Percentiles rank a stretch among this genome's conserved stretches.
phyloP scores from a whole-genome alignment of 2,113 vertebrate genomes.

The Xyrauchen texanus region DNA sequence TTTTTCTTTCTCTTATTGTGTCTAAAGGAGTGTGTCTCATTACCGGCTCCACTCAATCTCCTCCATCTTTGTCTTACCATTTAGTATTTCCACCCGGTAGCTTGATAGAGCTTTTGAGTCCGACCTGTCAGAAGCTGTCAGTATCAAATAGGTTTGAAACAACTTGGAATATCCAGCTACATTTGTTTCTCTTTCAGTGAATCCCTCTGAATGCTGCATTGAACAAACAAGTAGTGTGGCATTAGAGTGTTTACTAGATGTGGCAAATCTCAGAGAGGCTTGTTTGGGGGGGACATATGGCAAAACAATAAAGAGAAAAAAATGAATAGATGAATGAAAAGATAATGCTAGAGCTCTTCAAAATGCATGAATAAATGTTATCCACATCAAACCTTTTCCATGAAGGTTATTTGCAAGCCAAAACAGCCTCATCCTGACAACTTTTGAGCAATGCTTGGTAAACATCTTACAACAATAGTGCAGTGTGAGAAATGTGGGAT shows the following conservation, averaged over 20 bases:
- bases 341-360: constrained; percentile 15
- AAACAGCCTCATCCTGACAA: constrained; percentile 19
- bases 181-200: constrained; percentile 8
- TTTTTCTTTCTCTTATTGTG: constrained; percentile 44
- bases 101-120: constrained; percentile 35
- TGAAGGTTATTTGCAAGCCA: constrained; percentile 30
- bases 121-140: constrained; percentile 48
- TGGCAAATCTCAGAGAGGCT: constrained; percentile 43
- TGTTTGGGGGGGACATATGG: constrained; percentile 36
- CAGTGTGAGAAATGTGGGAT: background rate
- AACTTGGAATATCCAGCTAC: constrained; percentile 20
- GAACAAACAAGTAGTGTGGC: constrained; percentile 38
- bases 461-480: constrained; percentile 21
- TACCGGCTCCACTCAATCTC: constrained; percentile 8
- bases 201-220: constrained; percentile 5
- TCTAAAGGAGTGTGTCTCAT: constrained; percentile 18
- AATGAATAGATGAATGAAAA: constrained; percentile 24
- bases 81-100: constrained; percentile 13
- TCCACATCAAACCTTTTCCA: background rate
- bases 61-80: background rate
- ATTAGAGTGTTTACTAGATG: constrained; percentile 44
- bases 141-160: constrained; percentile 29
- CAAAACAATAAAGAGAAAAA: constrained; percentile 28
- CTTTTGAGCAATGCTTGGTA: background rate
- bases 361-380: constrained; percentile 26